Base-by-base conservation (phyloP, 2,113 vertebrate genomes). In the Orcinus orca region DNA sequence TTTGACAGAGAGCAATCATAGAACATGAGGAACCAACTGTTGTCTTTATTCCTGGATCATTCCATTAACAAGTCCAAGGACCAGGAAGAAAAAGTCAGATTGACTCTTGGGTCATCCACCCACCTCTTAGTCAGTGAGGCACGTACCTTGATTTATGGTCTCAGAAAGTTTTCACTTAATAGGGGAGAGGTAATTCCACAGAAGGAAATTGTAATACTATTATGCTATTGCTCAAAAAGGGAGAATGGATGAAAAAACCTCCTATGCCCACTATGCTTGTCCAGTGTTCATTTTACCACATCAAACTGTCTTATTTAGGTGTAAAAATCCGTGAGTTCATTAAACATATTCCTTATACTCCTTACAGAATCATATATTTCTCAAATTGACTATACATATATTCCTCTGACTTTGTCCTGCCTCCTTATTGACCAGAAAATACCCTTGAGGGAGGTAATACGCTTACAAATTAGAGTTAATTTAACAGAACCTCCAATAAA, bases 171-270 rank as follows among this genome's bases (percentile, higher is more conserved):
- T 83, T 50, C 44, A 73, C 29, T 58, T 41, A 81, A 44, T 38
- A 55, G 38, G 11, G 29, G 68, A 94, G 31, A 38, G 5, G 50
- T 73, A 55, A 93, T 91, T 88, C 71, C 63, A 90, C 38, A 25
- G 74, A 95, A 88, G 82, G 31, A 88, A 84, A 76, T 9, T 73
- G 29, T n/a, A 73, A 73, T 77, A 70, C 17, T 68, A 20, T 81
- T 87, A 70, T 11, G n/a, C 81, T 94, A 47, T 82, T 93, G 47
- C 55, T 87, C 68, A 79, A 60, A 87, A 97, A 80, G 41, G 23
- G 10, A 87, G 5, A 77, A 63, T 36, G 26, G 10, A 83, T 17
- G 44, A 33, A 53, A 38, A 91, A 77, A 20, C 5, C 5, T 26
- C 20, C 74, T 38, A 31, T 41, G 38, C 29, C 26, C 60, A 70